Base-by-base conservation (phyloP, 2,888 invertebrate species). In the Unio delphinus region DNA sequence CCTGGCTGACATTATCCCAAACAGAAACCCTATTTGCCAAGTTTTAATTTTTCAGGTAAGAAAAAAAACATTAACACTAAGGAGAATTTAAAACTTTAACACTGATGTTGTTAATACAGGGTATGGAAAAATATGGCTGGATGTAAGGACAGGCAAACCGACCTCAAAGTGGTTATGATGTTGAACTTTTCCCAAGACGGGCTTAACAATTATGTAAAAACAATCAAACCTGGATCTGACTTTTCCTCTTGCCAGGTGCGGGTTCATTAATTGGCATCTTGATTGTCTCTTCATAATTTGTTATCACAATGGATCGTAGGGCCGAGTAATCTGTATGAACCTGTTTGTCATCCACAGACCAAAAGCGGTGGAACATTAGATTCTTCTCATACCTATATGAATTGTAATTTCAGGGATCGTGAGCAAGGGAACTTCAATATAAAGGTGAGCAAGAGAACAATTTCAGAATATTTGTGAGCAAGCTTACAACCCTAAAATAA, bases 261-360 rank as follows among this genome's bases (percentile, higher is more conserved):
- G 99, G 99, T 90, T 99, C 99, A 90, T 99, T 99, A 84, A 99
- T 96, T 15, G 99, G 99, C 93, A 99, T 93, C 92, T 96, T 97
- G 8, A 99, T 94, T 0, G 96, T 98, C 90, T 99, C 99, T 88
- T 99, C 98, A 92, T 94, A 98, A 90, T 99, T 99, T 1, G 96
- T 95, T 93, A 99, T 95, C 0, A 99, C 99, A 81, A 98, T 95
- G 1, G 99, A 99, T 23, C 98, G 94, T n/a, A 99, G 92, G 0
- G 99, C 95, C 0, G 99, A 99, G 90, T 95, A 99, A 87, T 99
- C 95, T 0, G 99, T 99, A 90, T 96, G 96, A 26, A 99, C 93
- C 91, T 98, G 97, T 26, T 93, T 93, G 90, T 99, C 99, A 88
- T 99, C 99, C 1, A 99, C 97, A 0, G 98, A 98, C 99, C 99